Base-by-base conservation (phyloP, 2,113 vertebrate genomes). In the Dascyllus trimaculatus region DNA sequence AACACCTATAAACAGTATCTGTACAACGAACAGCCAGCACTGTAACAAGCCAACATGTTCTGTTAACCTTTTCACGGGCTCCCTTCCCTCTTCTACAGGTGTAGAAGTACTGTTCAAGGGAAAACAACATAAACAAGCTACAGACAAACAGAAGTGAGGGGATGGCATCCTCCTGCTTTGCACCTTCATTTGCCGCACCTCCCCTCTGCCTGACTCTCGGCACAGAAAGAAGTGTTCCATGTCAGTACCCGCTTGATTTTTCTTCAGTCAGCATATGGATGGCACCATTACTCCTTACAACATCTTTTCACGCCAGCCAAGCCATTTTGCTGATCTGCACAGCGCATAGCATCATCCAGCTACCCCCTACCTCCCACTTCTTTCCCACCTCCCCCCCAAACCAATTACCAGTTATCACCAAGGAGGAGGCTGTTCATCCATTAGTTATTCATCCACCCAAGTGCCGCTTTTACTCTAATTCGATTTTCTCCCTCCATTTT, bases 351-450 rank as follows among this genome's bases (percentile, higher is more conserved):
- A 64, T 62, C 75, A 64, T 68, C 77, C 38, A 72, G 13, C 69
- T 49, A 22, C 77, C 35, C 58, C 40, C 48, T 4, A 11, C 11
- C 54, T 22, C 26, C 21, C 0, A 0, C 63, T 17, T 26, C 46
- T 14, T 29, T n/a, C 71, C 59, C 18, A 6, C 48, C 17, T 4
- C 0, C 46, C 46, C 75, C 71, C 79, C 52, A 72, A 87, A 85
- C 79, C 84, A 91, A 89, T 91, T 89, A 91, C 84, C 80, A 86
- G 85, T 88, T 88, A 90, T 90, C 87, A 82, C 80, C 66, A 78
- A 80, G 78, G 65, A 80, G 59, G 77, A 87, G 72, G 51, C 78
- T 49, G 58, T 64, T 86, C 67, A 79, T 72, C 82, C 78, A 88
- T 91, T 86, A 87, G 87, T 90, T 86, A 85, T 82, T 89, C 82